Base-by-base conservation (phyloP, 2,113 vertebrate species). In the Arvicanthis niloticus region DNA sequence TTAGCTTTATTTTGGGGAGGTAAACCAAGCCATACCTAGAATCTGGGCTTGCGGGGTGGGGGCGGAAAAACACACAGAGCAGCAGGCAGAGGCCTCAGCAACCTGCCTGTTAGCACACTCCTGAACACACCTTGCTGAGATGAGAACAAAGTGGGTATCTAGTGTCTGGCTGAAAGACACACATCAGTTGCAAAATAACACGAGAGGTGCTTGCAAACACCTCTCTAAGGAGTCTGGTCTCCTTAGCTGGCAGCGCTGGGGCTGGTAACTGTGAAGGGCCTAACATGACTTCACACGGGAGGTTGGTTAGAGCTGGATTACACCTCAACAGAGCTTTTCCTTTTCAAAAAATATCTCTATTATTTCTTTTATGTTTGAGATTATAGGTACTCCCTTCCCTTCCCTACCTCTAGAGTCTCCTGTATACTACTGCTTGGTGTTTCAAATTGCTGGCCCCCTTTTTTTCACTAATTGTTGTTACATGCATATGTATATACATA, bases 51-150 rank as follows among this genome's bases (percentile, higher is more conserved):
- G 37, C n/a, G 21, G 17, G 21, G 81, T 13, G 37, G 37, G n/a
- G 72, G 3, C 31, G 12, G 72, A 1, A 56, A 31, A 45, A 9
- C 6, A 0, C 53, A 42, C 6, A 1, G 21, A 34, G 51, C 19
- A 37, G 21, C 17, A 0, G 0, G 1, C 6, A 7, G 40, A 40
- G 42, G 51, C 67, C n/a, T 29, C 19, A 31, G 10, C 7, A 53
- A n/a, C 56, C 88, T 2, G 31, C n/a, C 58, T 19, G 48, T n/a
- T 7, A 7, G 62, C 29, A 24, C n/a, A 7, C 10, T 1, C 45
- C 80, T 70, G 58, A 1, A 34, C 37, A 12, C n/a, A 24, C 24
- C 26, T 60, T 4, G 75, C 31, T 0, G 7, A 8, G 8, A 37
- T 70, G 62, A 72, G 34, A 89, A 65, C 24, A 34, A 22, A 85